These are phyloP conservation scores for Leptobrachium leishanense DNA, from an alignment of 2,113 vertebrate species.

Conservation along the genomic window DNA sequence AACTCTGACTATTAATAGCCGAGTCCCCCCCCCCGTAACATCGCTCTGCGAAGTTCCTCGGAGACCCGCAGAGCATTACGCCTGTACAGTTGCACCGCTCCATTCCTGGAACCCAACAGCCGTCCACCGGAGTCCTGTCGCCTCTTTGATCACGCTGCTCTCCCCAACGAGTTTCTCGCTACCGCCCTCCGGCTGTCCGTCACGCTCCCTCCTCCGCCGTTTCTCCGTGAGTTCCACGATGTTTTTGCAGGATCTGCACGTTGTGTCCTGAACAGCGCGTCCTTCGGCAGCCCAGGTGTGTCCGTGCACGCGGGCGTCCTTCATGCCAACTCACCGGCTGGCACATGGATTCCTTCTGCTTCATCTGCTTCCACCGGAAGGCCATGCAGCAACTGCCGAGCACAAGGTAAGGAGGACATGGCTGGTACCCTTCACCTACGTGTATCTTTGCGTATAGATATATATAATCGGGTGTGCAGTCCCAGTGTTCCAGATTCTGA, in stretches of 20 bases:
- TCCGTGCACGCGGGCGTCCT: not conserved
- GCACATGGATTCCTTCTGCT: constrained; percentile 45
- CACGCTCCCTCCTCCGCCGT: no score
- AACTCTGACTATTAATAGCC: not conserved
- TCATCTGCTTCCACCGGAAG: constrained; percentile 44
- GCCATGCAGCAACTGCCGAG: constrained; percentile 33
- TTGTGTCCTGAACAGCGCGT: not conserved
- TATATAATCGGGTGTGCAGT: no score
- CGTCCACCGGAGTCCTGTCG: not conserved
- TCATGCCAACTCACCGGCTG: constrained; percentile 17
- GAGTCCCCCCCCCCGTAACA: not conserved
- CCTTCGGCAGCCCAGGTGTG: not conserved
- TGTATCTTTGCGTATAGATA: no score
- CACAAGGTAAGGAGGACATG: constrained; percentile 22
- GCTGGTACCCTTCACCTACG: not conserved
- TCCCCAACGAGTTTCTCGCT: not conserved
- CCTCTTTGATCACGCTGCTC: not conserved
- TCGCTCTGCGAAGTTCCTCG: not conserved
- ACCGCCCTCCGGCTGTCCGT: not conserved
- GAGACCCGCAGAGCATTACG: not conserved
- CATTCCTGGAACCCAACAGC: not conserved
- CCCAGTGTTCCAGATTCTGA: no score
- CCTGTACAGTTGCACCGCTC: not conserved
- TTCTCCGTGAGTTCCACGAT: not conserved
- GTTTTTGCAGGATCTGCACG: not conserved